These are phyloP conservation scores for Dryomyza anilis DNA, from an alignment of 2,888 invertebrate species.

Conservation along the genomic window DNA sequence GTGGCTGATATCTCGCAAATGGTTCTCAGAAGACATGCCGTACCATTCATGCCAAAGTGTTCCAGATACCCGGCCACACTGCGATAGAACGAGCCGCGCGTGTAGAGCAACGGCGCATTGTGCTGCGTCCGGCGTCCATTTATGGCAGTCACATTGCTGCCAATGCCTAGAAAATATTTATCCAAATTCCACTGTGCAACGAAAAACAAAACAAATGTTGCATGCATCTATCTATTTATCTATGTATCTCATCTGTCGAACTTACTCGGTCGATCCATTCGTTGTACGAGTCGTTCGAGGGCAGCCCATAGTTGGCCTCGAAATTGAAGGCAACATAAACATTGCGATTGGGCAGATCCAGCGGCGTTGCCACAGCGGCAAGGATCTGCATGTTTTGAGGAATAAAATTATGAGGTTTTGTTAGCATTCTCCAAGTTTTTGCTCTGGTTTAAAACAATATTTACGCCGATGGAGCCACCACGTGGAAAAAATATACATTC, in stretches of 20 bases:
- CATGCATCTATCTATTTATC: not conserved
- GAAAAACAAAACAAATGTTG: not conserved
- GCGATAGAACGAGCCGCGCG: constrained; percentile 51
- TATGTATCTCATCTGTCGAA: too few species aligned
- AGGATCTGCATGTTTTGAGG: constrained; percentile 65
- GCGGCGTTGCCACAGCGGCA: constrained; percentile 72
- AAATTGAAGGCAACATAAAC: constrained; percentile 77
- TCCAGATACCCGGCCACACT: constrained; percentile 49
- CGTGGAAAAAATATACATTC: constrained; percentile 47
- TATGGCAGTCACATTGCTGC: constrained; percentile 50
- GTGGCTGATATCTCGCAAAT: constrained; percentile 70
- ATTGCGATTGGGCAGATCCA: constrained; percentile 71
- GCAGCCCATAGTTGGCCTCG: constrained; percentile 70
- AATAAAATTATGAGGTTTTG: not conserved
- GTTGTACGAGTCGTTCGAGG: constrained; percentile 66
- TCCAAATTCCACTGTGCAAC: constrained; percentile 52
- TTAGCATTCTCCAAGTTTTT: not conserved
- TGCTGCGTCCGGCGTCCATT: constrained; percentile 40
- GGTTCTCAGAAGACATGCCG: constrained; percentile 68
- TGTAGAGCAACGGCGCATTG: constrained; percentile 35
- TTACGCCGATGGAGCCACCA: constrained; percentile 49
- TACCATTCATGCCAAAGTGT: constrained; percentile 61
- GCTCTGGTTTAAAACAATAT: too few species aligned
- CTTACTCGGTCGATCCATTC: constrained; percentile 65
- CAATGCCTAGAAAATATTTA: constrained; percentile 47